Percentiles rank a stretch among this genome's conserved stretches.
Evolutionary conservation across 2,113 vertebrate species (phyloP).

Genomic region (Ammospiza caudacuta): DNA sequence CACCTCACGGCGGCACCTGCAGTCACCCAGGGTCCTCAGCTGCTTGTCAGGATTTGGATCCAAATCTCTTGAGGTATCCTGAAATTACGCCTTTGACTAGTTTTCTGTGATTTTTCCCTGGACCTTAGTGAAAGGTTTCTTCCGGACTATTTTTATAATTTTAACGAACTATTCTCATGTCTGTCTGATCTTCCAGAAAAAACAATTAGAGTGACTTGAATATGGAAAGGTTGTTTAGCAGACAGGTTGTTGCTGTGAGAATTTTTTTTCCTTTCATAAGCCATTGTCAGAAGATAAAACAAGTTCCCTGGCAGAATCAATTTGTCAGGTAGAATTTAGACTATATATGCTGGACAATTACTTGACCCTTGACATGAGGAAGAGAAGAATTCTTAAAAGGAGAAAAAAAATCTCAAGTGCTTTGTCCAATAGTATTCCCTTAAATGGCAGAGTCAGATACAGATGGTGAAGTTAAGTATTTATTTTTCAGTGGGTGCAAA

Average conservation of each 20-base stretch:
- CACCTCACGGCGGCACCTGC: rapidly evolving
- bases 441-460: not conserved
- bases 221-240: not conserved
- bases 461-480: not conserved
- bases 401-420: not conserved
- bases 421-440: not conserved
- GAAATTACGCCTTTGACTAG: not conserved
- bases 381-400: not conserved
- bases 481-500: not conserved
- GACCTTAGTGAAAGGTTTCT: not conserved
- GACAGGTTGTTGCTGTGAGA: not conserved
- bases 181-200: not conserved
- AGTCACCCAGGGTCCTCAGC: rapidly evolving
- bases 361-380: not conserved
- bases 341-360: not conserved
- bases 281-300: not conserved
- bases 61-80: too few species aligned
- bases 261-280: not conserved
- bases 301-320: not conserved
- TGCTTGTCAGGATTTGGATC: too few species aligned
- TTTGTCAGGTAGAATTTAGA: not conserved
- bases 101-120: not conserved
- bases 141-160: not conserved
- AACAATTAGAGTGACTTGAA: not conserved
- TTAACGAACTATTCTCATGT: not conserved